phyloP scores from a whole-genome alignment of 2,888 invertebrate species.

The Agrotis exclamationis region DNA sequence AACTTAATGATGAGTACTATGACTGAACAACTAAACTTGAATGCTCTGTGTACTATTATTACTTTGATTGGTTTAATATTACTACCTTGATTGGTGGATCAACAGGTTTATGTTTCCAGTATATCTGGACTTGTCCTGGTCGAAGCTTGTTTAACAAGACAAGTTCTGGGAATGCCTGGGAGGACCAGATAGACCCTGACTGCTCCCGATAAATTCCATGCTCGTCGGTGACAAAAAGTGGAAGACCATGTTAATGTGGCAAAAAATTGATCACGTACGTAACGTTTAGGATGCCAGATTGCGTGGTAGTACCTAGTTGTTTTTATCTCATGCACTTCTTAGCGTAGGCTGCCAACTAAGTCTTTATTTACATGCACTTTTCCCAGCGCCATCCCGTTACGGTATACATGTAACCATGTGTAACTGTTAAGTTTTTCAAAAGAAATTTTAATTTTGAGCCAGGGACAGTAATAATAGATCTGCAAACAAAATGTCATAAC shows the following conservation, averaged over 20 bases:
- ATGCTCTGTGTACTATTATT: constrained; percentile 4
- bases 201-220: constrained; percentile 10
- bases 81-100: constrained; percentile 14
- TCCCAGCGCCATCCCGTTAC: neutral
- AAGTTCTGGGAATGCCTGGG: constrained; percentile 27
- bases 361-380: neutral
- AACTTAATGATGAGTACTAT: constrained; percentile 2
- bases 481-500: neutral
- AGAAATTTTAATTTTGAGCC: neutral
- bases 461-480: neutral
- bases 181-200: neutral
- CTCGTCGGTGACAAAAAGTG: neutral
- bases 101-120: constrained; percentile 47
- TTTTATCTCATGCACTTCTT: neutral
- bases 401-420: too few relatives aligned
- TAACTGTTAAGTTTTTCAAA: neutral
- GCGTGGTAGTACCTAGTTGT: too few relatives aligned
- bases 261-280: neutral
- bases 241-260: neutral
- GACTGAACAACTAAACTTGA: neutral
- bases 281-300: neutral
- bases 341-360: neutral
- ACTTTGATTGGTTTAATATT: constrained; percentile 22
- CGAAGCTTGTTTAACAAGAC: constrained; percentile 31
- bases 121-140: constrained; percentile 35